A percentile compares a stretch with the other conserved stretches of the same genome.
Evolutionary conservation across 2,113 vertebrate species (phyloP).

Genomic region (Pleuronectes platessa): DNA sequence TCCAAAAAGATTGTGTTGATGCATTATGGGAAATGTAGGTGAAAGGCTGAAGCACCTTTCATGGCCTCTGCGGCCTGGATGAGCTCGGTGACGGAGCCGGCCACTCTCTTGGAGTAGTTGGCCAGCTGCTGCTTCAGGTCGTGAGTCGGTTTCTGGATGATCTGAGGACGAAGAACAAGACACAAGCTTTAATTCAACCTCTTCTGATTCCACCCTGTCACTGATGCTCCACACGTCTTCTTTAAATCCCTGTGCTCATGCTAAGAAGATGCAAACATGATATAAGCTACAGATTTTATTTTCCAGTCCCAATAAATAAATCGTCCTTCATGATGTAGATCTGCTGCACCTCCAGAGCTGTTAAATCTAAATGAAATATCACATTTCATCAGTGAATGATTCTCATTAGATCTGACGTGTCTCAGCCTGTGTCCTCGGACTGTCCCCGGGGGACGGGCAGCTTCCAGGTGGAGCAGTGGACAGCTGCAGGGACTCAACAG

Average conservation of each 20-base stretch:
- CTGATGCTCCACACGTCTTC: no score
- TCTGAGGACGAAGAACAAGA: constrained; percentile 75
- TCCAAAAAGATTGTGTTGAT: no score
- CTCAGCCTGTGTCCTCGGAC: constrained; percentile 42
- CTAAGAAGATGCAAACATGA: not conserved
- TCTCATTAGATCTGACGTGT: no score
- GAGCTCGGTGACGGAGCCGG: constrained; percentile 95
- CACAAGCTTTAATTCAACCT: not conserved
- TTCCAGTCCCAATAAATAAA: no score
- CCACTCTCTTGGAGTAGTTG: constrained; percentile 92
- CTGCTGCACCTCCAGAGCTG: no score
- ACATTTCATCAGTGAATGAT: no score
- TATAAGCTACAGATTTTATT: no score
- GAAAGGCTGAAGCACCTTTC: constrained; percentile 87
- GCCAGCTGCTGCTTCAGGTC: constrained; percentile 96
- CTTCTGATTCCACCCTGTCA: no score
- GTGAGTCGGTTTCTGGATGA: constrained; percentile 93
- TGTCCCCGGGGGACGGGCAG: constrained; percentile 52
- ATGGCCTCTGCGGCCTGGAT: constrained; percentile 99
- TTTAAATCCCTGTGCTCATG: no score
- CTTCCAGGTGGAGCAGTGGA: constrained; percentile 53
- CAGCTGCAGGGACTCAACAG: constrained; percentile 78
- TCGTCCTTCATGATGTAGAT: no score
- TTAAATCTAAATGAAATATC: no score
- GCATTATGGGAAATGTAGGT: not conserved